Evolutionary conservation across 2,113 vertebrate genomes (phyloP), one percentile per base, ranked within the genome.

Genomic region (Campylorhamphus procurvoides): DNA sequence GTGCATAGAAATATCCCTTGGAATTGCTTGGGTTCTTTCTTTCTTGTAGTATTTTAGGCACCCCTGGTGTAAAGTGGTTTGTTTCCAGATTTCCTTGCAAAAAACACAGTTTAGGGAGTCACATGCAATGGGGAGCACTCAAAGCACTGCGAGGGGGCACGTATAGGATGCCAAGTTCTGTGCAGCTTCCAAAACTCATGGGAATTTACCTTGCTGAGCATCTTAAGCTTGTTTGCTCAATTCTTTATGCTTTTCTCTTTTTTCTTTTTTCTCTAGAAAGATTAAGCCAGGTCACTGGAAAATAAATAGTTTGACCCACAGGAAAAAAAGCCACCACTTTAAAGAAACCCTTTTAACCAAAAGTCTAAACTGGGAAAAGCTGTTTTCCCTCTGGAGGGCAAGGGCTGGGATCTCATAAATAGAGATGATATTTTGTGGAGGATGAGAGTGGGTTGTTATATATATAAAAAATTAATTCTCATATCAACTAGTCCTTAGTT

Each of bases 101-200:
- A 62, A 55, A 73, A 39, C 18, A 14, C 62, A 31, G 33, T 85
- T 86, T 49, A 27, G 40, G 14, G 8, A 80, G 74, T 10, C 53
- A 20, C 93, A 74, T 85, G 93, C 89, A 91, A 33, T 9, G 78
- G 75, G 81, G 27, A 79, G 60, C 60, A 68, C 75, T 75, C 60
- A 47, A 93, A 85, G 74, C 50, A 77, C 49, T 31, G 71, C 1
- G 4, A 76, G 75, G 74, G 69, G 39, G 19, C 11, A 31, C 4
- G 7, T 29, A 12, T 1, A 77, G 82, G 84, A 95, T 91, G 94
- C 95, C 91, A 93, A 94, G 82, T 94, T 96, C 83, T 74, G 46
- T 74, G 84, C 71, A 84, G 52, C 72, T 94, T 50, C 59, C 59
- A 62, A 89, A 94, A 67, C 50, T 66, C 72, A 2, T 5, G 81